Base-by-base conservation (phyloP, 2,888 invertebrate genomes). In the Halictus quadricinctus region DNA sequence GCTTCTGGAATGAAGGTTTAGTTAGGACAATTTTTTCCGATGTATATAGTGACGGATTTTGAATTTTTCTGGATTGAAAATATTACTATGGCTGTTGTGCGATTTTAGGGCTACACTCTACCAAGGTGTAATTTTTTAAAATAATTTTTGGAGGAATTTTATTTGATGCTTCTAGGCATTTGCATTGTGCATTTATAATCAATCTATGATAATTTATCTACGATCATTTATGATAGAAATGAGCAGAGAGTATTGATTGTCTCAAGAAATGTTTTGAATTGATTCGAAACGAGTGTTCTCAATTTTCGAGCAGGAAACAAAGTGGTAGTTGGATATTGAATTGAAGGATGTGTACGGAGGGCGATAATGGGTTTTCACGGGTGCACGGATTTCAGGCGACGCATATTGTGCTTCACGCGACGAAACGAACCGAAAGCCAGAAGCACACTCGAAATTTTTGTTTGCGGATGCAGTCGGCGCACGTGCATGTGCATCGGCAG, bases 361-460 rank as follows among this genome's bases (percentile, higher is more conserved):
- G 46, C 46, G 46, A 7, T 25, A 50, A 46, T 73, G 72, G 43
- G 46, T 73, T 46, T 48, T 48, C 72, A 46, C 50, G 72, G 72
- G 72, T 50, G 72, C 25, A 18, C 72, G 48, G 25, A 29, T 50
- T 25, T 25, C 25, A 36, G 46, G 46, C 25, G 72, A 46, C n/a
- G 72, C 72, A 25, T 50, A 54, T 36, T 58, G 36, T n/a, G 41
- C 60, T 43, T 15, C 7, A n/a, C 36, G 36, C 60, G 60, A 60
- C 60, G 60, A 69, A 69, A 69, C 69, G 41, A 41, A n/a, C 69
- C 69, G 69, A 69, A 69, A 69, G 18, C 41, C 60, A 60, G 79
- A 73, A 58, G 76, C 60, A 79, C 84, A 84, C 76, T 84, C 79
- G 41, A 21, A 36, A 69, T 69, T 69, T 69, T 41, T 69, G 69